Conservation (phyloP, 2,797 vertebrate species). For the Xiphophorus birchmanni region DNA sequence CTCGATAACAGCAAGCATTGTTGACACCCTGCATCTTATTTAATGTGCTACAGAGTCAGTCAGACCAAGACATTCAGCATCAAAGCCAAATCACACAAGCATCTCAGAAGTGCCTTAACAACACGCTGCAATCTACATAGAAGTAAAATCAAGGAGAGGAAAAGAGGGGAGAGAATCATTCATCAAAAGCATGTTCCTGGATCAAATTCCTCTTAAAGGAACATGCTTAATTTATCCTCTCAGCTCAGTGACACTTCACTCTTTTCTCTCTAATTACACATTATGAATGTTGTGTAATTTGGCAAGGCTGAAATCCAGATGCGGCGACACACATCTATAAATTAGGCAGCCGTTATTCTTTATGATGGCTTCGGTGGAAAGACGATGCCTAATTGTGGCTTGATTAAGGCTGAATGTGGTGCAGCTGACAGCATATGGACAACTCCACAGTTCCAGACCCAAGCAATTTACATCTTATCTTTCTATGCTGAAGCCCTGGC, state of each 20-base stretch:
- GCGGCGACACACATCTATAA: slow-evolving; percentile 75
- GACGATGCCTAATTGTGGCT: slow-evolving; percentile 69
- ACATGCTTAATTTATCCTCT: slow-evolving; percentile 77
- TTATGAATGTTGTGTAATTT: slow-evolving; percentile 80
- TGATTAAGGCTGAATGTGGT: slow-evolving; percentile 62
- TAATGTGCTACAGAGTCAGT: slow-evolving; percentile 36
- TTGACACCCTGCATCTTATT: slow-evolving; percentile 19
- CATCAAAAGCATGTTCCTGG: slow-evolving; percentile 38
- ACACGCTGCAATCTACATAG: slow-evolving; percentile 32
- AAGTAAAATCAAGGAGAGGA: slow-evolving; percentile 30
- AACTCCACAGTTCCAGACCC: slow-evolving; percentile 22
- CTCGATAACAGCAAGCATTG: slow-evolving; percentile 27
- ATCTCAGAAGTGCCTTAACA: slow-evolving; percentile 34
- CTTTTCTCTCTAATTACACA: slow-evolving; percentile 75
- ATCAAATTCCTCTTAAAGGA: slow-evolving; percentile 54
- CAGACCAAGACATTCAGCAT: slow-evolving; percentile 36
- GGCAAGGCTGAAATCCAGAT: slow-evolving; percentile 66
- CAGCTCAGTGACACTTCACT: slow-evolving; percentile 74
- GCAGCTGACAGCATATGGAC: slow-evolving; percentile 41
- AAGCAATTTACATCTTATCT: slow-evolving; percentile 17
- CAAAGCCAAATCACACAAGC: slow-evolving; percentile 23
- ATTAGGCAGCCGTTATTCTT: slow-evolving; percentile 56
- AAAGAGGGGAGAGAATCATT: slow-evolving; percentile 13
- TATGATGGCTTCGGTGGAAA: slow-evolving; percentile 71
- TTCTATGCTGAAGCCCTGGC: slow-evolving; percentile 3